phyloP scores from a whole-genome alignment of 30 jellyfish, hydroid and myxozoan species.

The Haliclystus octoradiatus region DNA sequence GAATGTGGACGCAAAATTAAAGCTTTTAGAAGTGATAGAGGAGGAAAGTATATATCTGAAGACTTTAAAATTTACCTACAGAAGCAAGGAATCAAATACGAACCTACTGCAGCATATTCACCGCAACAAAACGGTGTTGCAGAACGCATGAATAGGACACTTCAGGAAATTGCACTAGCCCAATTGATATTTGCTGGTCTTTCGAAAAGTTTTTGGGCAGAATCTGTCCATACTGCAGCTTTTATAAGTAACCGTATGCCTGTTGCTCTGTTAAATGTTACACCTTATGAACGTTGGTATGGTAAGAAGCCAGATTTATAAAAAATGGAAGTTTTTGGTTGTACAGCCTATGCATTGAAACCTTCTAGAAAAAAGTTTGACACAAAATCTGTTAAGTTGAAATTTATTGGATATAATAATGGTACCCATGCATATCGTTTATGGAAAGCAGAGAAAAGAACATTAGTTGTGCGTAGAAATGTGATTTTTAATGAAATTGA shows the following conservation, averaged over 20 bases:
- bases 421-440: conserved; percentile 19
- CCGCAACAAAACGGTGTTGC: conserved; percentile 9
- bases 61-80: not conserved
- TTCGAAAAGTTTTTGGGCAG: no score
- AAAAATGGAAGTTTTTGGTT: conserved; percentile 13
- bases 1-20: not conserved
- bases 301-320: conserved; percentile 12
- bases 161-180: not conserved
- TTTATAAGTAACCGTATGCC: no score
- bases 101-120: not conserved
- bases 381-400: not conserved
- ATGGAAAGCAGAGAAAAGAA: conserved; percentile 7
- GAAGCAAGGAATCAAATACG: not conserved
- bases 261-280: no score
- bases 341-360: conserved; percentile 5
- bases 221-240: no score
- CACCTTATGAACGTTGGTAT: no score
- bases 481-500: not conserved
- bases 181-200: no score
- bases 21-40: not conserved
- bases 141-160: conserved; percentile 9
- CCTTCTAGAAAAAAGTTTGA: conserved; percentile 17
- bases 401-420: conserved; percentile 15
- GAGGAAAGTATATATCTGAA: not conserved
- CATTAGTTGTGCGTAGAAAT: not conserved